These are phyloP conservation scores for Lochmaea crataegi DNA, from an alignment of 2,888 invertebrate species.

Conservation along the genomic window DNA sequence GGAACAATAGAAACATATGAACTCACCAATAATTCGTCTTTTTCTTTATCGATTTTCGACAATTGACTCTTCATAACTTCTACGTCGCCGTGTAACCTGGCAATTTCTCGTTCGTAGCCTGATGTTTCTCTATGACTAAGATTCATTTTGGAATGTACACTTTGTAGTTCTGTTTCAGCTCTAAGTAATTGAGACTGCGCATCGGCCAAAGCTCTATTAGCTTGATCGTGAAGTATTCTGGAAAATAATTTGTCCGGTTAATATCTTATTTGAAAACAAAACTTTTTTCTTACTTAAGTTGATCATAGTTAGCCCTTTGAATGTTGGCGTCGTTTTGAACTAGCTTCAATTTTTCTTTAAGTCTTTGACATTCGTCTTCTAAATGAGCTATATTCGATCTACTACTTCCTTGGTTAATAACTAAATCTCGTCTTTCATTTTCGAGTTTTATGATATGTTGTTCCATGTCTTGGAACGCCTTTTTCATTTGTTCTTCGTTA, in stretches of 20 bases:
- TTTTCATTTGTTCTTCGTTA: conserved; percentile 65
- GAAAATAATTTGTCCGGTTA: conserved; percentile 20
- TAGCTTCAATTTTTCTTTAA: conserved; percentile 66
- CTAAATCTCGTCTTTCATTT: conserved; percentile 69
- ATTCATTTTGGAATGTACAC: conserved; percentile 67
- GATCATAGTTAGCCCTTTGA: conserved; percentile 68
- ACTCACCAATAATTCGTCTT: conserved; percentile 73
- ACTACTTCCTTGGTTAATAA: conserved; percentile 66
- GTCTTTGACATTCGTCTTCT: conserved; percentile 69
- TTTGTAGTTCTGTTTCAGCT: conserved; percentile 73
- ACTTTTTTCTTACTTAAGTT: conserved; percentile 68
- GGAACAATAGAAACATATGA: neutral
- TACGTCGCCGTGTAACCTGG: conserved; percentile 73
- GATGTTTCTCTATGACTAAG: conserved; percentile 47
- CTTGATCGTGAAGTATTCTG: conserved; percentile 81
- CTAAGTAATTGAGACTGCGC: conserved; percentile 75
- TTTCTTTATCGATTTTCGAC: conserved; percentile 76
- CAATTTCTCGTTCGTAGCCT: conserved; percentile 70
- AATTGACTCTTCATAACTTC: conserved; percentile 72
- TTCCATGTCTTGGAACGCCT: conserved; percentile 67
- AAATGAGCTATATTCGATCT: conserved; percentile 68
- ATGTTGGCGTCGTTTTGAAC: conserved; percentile 69
- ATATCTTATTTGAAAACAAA: neutral
- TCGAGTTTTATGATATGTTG: conserved; percentile 68
- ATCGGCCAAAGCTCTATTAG: conserved; percentile 77